Base-by-base conservation (phyloP, 2,888 invertebrate species). In the Epiblema foenella region DNA sequence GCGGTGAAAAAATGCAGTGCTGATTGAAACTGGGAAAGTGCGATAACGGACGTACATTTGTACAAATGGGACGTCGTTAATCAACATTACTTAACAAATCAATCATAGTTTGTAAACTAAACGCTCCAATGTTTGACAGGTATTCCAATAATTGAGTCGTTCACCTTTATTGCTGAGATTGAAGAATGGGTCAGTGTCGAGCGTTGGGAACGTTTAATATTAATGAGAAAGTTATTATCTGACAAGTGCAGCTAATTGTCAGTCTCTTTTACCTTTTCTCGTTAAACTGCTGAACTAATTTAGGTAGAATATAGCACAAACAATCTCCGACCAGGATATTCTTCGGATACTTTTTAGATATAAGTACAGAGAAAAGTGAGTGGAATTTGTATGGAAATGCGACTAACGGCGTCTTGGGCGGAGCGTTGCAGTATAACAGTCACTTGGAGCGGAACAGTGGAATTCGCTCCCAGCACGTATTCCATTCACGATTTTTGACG, bases 11-110 rank as follows among this genome's bases (percentile, higher is more conserved):
- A 60, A 24, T 46, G 60, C 77, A 75, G 70, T 74, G 74, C 72
- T 33, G 8, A 5, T 20, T 79, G 78, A 79, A 79, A 68, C 68
- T 74, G 69, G 59, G 63, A 66, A 72, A 69, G 72, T 72, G 69
- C 60, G 72, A 70, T 72, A 68, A 69, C 69, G 67, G 46, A 39
- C 60, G 39, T 4, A n/a, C n/a, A n/a, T n/a, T n/a, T n/a, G n/a
- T n/a, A 5, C 15, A 1, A 15, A 42, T 4, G 42, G 8, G 7
- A n/a, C 46, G n/a, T 46, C 8, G 46, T n/a, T n/a, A n/a, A 46
- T 46, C 46, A 46, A 46, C n/a, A 1, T 46, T 46, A 46, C 5
- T n/a, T n/a, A 15, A 46, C 8, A n/a, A 15, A 5, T 24, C 46
- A n/a, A 46, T 46, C 15, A 42, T n/a, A 15, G 46, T 46, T 46